These are phyloP conservation scores for Hydroisotoma schaefferi DNA, from an alignment of 2,888 invertebrate genomes.

Conservation along the genomic window DNA sequence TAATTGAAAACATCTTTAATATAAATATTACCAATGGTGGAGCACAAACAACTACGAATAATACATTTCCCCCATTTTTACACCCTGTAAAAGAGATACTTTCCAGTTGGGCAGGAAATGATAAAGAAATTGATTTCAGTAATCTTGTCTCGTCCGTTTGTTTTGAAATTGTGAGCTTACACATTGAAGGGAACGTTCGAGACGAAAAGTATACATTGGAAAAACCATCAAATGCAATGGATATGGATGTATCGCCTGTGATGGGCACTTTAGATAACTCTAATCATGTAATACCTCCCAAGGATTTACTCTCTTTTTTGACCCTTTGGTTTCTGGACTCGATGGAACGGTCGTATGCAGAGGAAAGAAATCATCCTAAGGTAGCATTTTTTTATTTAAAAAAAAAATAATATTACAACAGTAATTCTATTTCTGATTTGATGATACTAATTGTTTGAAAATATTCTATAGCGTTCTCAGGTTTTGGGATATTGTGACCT, in stretches of 20 bases:
- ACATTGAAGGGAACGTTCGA: conserved; percentile 31
- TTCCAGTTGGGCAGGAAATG: conserved; percentile 13
- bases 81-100: conserved; percentile 25
- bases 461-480: conserved; percentile 61
- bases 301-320: conserved; percentile 28
- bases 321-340: conserved; percentile 45
- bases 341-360: conserved; percentile 40
- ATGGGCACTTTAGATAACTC: not conserved
- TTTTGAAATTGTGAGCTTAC: conserved; percentile 41
- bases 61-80: conserved; percentile 24
- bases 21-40: conserved; percentile 20
- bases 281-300: conserved; percentile 3
- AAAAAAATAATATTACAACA: too few species aligned
- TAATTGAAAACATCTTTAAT: conserved; percentile 42
- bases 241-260: not conserved
- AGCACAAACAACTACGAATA: not conserved
- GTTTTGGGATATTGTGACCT: conserved; percentile 69
- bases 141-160: conserved; percentile 38
- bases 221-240: not conserved
- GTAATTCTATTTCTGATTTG: conserved; percentile 1
- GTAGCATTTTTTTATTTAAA: too few species aligned
- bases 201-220: conserved; percentile 18
- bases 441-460: conserved; percentile 13
- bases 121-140: conserved; percentile 27
- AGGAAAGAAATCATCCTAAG: conserved; percentile 43